phyloP scores from a whole-genome alignment of 2,888 invertebrate genomes.

The Pterostichus niger region DNA sequence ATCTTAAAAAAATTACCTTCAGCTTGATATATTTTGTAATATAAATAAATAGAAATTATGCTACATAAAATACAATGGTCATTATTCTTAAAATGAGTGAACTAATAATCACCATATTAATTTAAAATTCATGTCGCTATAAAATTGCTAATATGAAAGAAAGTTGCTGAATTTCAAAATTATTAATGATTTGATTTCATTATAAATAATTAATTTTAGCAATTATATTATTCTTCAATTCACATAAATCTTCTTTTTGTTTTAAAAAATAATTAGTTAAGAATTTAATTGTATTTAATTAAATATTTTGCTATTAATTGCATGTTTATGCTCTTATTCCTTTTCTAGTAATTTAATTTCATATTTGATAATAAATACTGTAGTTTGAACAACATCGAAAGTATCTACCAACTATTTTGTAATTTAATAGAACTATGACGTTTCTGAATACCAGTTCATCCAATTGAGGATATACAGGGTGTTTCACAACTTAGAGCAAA shows the following conservation, averaged over 20 bases:
- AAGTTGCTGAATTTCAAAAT: conserved; percentile 9
- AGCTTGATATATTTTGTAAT: no score
- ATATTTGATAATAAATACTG: no score
- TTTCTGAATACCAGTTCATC: no score
- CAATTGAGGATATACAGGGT: not conserved
- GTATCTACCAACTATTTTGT: not conserved
- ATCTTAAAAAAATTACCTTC: no score
- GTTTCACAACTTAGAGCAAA: no score
- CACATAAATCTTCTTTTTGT: conserved; percentile 18
- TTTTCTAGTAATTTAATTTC: no score
- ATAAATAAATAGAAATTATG: no score
- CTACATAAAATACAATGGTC: no score
- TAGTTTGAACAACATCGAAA: no score
- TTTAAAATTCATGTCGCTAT: not conserved
- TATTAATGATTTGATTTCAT: conserved; percentile 30
- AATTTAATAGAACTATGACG: not conserved
- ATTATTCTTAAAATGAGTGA: no score
- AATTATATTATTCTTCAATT: conserved; percentile 14
- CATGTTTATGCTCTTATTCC: not conserved
- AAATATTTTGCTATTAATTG: conserved; percentile 12
- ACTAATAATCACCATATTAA: no score
- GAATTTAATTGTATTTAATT: conserved; percentile 10
- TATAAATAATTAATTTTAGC: conserved; percentile 6
- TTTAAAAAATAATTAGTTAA: conserved; percentile 4
- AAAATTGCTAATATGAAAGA: conserved; percentile 42